These are phyloP conservation scores for Leptocoma aspasia DNA, from an alignment of 2,113 vertebrate genomes.

Conservation along the genomic window DNA sequence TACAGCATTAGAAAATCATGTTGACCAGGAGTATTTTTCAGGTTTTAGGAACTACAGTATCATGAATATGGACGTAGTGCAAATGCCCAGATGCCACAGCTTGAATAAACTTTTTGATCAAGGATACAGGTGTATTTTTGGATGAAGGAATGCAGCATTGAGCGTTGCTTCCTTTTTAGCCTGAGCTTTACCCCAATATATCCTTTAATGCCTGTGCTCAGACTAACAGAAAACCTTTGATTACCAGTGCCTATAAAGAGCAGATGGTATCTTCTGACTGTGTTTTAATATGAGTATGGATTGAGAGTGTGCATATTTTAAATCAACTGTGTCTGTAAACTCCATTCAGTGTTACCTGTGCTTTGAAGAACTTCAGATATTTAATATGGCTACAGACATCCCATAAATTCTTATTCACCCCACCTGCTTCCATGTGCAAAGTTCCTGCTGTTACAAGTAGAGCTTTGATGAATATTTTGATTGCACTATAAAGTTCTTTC, in stretches of 20 bases:
- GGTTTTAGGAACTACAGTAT: neutral
- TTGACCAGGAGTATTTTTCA: neutral
- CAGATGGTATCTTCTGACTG: constrained; percentile 40
- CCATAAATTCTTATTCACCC: constrained; percentile 46
- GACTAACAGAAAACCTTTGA: constrained; percentile 2
- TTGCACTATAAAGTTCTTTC: constrained; percentile 40
- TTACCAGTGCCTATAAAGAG: constrained; percentile 16
- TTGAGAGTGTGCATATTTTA: constrained; percentile 3
- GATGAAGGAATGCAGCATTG: neutral
- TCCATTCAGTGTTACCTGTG: constrained; percentile 31
- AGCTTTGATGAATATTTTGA: constrained; percentile 52
- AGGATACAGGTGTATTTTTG: neutral
- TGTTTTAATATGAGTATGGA: constrained; percentile 20
- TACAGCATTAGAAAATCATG: neutral
- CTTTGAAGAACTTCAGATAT: constrained; percentile 55
- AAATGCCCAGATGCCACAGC: neutral
- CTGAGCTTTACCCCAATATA: neutral
- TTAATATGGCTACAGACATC: constrained; percentile 53
- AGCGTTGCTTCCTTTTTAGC: neutral
- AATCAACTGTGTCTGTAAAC: constrained; percentile 35
- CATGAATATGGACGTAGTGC: neutral
- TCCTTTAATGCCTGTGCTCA: constrained; percentile 14
- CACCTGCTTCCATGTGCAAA: constrained; percentile 38
- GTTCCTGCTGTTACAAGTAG: constrained; percentile 37
- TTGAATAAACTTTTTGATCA: neutral